A percentile compares a stretch with the other conserved stretches of the same genome.
phyloP scores from a whole-genome alignment of 2,888 invertebrate species.

The Operophtera brumata region DNA sequence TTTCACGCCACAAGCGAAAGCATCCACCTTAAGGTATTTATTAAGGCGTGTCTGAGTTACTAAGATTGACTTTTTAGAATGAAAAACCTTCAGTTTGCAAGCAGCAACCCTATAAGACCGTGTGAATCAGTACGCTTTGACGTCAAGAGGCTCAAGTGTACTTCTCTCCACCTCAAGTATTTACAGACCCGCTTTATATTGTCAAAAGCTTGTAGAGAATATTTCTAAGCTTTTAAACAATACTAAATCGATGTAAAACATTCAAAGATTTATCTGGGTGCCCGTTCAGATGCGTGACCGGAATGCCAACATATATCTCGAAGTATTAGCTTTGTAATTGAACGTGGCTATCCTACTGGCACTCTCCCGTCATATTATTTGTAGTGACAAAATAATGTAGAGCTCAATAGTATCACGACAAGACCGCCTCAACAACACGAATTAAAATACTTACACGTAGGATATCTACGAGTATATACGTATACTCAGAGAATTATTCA shows the following conservation, averaged over 20 bases:
- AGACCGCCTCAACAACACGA: background rate
- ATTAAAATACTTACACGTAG: conserved; percentile 11
- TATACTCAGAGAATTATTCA: conserved; percentile 10
- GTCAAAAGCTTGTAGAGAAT: conserved; percentile 32
- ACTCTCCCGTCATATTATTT: conserved; percentile 12
- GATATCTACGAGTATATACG: background rate
- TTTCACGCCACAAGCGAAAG: too few species aligned
- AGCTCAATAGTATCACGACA: background rate
- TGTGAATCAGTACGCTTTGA: conserved; percentile 48
- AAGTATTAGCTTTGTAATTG: conserved; percentile 13
- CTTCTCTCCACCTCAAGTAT: conserved; percentile 43
- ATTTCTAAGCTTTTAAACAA: conserved; percentile 1
- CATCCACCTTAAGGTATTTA: too few species aligned
- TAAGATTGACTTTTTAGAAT: too few species aligned
- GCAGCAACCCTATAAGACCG: conserved; percentile 16
- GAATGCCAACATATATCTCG: conserved; percentile 15
- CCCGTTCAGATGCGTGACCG: conserved; percentile 14
- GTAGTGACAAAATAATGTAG: background rate
- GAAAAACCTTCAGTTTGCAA: too few species aligned
- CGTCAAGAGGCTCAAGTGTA: conserved; percentile 37
- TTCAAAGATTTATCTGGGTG: conserved; percentile 7
- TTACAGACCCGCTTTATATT: conserved; percentile 41
- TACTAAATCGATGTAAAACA: conserved; percentile 3
- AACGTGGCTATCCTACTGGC: conserved; percentile 13
- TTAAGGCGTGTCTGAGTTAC: too few species aligned